Conservation (phyloP, 2,888 invertebrate species). For the Yponomeuta cagnagella region DNA sequence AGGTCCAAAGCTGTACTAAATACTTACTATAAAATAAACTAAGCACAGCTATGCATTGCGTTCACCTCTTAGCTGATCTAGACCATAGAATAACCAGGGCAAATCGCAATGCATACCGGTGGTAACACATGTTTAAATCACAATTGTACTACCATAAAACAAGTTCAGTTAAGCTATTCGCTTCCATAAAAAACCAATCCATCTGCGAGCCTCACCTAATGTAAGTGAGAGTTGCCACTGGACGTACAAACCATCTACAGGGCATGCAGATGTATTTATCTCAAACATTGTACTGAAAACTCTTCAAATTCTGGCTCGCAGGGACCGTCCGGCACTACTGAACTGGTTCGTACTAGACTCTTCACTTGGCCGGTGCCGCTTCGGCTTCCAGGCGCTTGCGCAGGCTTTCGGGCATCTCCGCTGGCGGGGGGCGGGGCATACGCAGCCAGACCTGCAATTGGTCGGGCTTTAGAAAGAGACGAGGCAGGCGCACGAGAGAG, state of each 20-base stretch:
- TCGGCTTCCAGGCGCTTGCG: conserved; percentile 80
- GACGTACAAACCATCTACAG: no score
- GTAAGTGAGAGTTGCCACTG: no score
- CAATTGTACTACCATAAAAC: neutral
- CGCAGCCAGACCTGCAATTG: conserved; percentile 76
- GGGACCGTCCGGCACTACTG: no score
- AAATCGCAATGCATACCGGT: neutral
- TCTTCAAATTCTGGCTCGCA: no score
- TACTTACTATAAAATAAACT: neutral
- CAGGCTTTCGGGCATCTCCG: conserved; percentile 95
- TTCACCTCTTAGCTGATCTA: neutral
- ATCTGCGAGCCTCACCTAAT: no score
- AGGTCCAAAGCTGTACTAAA: neutral
- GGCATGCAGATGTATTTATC: no score
- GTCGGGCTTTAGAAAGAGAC: conserved; percentile 19
- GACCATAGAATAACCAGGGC: neutral
- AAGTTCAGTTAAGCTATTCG: neutral
- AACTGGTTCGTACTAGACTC: neutral
- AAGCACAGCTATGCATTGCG: neutral
- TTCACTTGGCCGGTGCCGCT: conserved; percentile 54
- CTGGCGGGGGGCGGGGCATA: conserved; percentile 96
- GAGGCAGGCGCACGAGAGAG: neutral
- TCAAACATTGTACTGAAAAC: no score
- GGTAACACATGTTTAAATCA: neutral
- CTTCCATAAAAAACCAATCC: neutral